These are phyloP conservation scores for Stomorhina lunata DNA, from an alignment of 2,888 invertebrate species.

Conservation along the genomic window DNA sequence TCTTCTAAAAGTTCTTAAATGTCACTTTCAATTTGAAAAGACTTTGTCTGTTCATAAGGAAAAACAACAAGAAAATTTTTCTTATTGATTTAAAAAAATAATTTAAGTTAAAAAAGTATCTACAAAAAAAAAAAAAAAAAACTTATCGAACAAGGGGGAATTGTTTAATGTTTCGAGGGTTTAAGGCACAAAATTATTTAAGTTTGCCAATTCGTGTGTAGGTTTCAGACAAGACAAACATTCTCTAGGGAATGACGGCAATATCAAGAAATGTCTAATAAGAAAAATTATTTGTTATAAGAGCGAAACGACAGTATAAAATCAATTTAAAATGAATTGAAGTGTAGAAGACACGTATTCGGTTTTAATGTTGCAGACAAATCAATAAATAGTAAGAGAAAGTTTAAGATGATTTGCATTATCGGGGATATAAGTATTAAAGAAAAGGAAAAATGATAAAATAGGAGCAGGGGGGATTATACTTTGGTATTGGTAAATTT, in stretches of 20 bases:
- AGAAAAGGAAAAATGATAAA: no score
- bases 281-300: no score
- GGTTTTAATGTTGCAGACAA: background rate
- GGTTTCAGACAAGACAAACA: no score
- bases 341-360: constrained; percentile 14
- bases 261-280: no score
- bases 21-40: constrained; percentile 39
- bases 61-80: background rate
- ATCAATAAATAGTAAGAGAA: background rate
- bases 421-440: no score
- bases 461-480: background rate
- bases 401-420: background rate
- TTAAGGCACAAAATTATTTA: constrained; percentile 3
- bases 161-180: background rate
- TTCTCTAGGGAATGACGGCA: no score
- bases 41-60: background rate
- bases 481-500: no score
- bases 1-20: constrained; percentile 37
- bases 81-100: constrained; percentile 38
- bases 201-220: background rate
- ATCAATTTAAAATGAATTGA: constrained; percentile 24
- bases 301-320: background rate
- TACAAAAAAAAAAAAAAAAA: background rate
- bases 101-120: background rate
- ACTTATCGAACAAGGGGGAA: background rate